phyloP scores from a whole-genome alignment of 2,888 invertebrate genomes.

The Hemaris fuciformis region DNA sequence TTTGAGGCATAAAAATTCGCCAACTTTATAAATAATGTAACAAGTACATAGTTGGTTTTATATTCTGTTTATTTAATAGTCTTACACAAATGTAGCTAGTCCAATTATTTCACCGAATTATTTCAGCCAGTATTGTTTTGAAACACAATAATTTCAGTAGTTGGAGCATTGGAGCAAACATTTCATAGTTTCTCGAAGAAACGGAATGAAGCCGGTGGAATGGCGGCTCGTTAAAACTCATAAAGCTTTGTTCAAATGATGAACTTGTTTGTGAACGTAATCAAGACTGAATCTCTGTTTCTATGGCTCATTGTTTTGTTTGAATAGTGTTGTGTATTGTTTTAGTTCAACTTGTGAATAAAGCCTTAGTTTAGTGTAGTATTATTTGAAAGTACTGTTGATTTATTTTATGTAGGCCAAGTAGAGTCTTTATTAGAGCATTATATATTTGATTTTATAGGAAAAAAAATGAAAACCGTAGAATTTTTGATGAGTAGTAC shows the following conservation, averaged over 20 bases:
- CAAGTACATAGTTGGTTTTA: not conserved
- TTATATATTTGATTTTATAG: no score
- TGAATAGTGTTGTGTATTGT: no score
- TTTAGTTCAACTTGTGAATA: no score
- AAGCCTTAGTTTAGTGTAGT: no score
- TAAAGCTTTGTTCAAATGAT: not conserved
- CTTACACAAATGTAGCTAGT: not conserved
- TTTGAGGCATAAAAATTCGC: no score
- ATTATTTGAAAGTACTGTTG: no score
- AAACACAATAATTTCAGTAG: not conserved
- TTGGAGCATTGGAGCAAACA: not conserved
- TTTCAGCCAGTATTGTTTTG: not conserved
- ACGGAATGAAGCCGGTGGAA: not conserved
- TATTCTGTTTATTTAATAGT: not conserved
- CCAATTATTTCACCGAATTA: not conserved
- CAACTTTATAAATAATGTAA: no score
- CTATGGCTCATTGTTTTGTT: not conserved
- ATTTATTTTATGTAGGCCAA: no score
- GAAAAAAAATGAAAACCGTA: no score
- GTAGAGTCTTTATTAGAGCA: no score
- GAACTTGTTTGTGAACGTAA: slow-evolving; percentile 8
- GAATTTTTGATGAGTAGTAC: no score
- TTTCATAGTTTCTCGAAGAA: slow-evolving; percentile 1
- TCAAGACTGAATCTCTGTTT: not conserved
- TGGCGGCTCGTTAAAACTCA: slow-evolving; percentile 13